Conservation (phyloP, 2,888 invertebrate species). For the Drosophila melanosoma region DNA sequence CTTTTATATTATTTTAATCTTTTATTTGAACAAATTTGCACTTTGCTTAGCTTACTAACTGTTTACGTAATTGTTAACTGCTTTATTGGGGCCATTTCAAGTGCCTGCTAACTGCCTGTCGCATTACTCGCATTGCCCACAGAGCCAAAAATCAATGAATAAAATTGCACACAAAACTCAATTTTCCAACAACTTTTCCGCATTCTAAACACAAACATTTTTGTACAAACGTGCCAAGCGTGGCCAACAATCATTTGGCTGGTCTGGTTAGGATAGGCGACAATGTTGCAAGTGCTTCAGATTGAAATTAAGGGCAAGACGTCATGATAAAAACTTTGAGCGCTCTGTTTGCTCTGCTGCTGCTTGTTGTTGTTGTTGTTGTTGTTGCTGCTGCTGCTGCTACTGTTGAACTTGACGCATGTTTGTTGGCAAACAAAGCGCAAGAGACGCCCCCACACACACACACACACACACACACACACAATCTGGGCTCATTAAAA, state of each 20-base stretch:
- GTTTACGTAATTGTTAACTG: slow-evolving; percentile 20
- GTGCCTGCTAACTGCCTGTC: not conserved
- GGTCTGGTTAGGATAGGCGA: slow-evolving; percentile 51
- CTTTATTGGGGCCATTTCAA: slow-evolving; percentile 12
- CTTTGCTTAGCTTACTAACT: not conserved
- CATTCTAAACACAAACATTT: slow-evolving; percentile 66
- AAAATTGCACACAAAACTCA: slow-evolving; percentile 69
- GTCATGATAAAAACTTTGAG: slow-evolving; percentile 75
- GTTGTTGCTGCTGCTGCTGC: slow-evolving; percentile 23
- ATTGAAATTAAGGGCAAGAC: slow-evolving; percentile 71
- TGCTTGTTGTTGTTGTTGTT: slow-evolving; percentile 23
- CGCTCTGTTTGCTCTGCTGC: slow-evolving; percentile 22
- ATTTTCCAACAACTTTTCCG: slow-evolving; percentile 74
- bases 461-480: not conserved
- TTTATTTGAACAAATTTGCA: not conserved
- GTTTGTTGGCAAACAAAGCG: slow-evolving; percentile 77
- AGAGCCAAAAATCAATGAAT: slow-evolving; percentile 65
- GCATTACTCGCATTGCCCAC: slow-evolving; percentile 4
- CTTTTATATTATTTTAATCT: not conserved
- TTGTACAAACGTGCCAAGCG: slow-evolving; percentile 45
- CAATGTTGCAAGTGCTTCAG: slow-evolving; percentile 64
- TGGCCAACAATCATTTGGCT: slow-evolving; percentile 42
- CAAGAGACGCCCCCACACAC: slow-evolving; percentile 27
- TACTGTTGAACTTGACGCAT: slow-evolving; percentile 75
- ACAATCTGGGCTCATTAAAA: slow-evolving; percentile 68